Evolutionary conservation across 2,113 vertebrate genomes (phyloP).

Genomic region (Pithys albifrons): DNA sequence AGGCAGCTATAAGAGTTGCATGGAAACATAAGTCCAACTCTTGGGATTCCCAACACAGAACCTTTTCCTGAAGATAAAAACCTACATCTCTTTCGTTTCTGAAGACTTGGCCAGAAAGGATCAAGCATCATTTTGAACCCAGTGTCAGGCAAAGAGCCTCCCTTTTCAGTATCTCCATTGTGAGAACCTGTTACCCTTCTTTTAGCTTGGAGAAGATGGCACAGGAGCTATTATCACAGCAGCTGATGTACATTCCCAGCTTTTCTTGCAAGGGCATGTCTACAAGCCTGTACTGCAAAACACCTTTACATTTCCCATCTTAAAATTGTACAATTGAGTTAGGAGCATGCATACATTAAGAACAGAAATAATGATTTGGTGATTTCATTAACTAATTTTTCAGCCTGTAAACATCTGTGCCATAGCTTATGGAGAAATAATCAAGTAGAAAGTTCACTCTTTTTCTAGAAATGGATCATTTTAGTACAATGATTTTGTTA

Average conservation of each 20-base stretch:
- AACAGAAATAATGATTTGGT: neutral
- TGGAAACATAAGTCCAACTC: neutral
- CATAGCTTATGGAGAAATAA: neutral
- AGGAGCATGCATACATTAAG: neutral
- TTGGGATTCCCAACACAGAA: neutral
- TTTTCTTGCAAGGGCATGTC: neutral
- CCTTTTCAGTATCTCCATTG: neutral
- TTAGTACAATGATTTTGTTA: neutral
- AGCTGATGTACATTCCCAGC: neutral
- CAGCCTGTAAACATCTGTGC: neutral
- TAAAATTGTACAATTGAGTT: neutral
- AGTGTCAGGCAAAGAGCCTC: neutral
- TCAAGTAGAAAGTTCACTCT: neutral
- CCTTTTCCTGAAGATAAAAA: neutral
- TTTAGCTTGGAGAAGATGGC: neutral
- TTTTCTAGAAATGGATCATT: neutral
- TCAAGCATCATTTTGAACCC: neutral
- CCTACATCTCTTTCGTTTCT: neutral
- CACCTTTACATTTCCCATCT: neutral
- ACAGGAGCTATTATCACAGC: neutral
- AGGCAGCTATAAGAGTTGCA: neutral
- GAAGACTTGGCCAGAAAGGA: neutral
- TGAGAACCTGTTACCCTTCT: neutral
- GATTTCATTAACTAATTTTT: slow-evolving; percentile 9
- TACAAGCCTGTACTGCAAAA: neutral